Conservation (phyloP, 2,888 invertebrate species). For the Machimus atricapillus region DNA sequence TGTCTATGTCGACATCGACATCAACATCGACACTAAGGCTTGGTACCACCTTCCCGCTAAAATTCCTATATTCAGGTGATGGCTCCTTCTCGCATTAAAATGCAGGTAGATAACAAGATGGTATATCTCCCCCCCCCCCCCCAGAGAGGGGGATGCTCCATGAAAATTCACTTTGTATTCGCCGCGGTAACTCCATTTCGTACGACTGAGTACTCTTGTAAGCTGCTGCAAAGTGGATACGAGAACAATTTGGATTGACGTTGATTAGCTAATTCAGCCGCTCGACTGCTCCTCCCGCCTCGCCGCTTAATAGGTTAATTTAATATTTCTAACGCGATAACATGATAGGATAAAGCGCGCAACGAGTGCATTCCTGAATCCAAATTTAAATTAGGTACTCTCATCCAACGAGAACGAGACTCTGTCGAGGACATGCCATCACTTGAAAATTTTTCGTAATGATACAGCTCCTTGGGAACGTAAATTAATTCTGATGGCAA, state of each 20-base stretch:
- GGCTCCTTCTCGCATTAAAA: neutral
- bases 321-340: neutral
- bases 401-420: neutral
- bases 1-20: neutral
- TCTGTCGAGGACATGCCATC: neutral
- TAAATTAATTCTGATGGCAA: constrained; percentile 3
- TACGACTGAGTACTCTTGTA: constrained; percentile 16
- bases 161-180: constrained; percentile 35
- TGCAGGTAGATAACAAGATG: constrained; percentile 11
- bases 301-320: constrained; percentile 8
- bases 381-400: neutral
- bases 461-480: neutral
- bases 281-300: neutral
- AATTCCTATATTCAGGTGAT: neutral
- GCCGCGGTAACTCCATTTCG: constrained; percentile 2
- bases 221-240: neutral
- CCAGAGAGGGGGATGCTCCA: neutral
- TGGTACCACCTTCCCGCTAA: neutral
- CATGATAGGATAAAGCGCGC: neutral
- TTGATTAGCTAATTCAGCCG: constrained; percentile 11
- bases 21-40: neutral
- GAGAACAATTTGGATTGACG: constrained; percentile 21
- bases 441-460: neutral
- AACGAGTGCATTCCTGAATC: neutral
- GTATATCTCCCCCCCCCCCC: neutral